Evolutionary conservation across 2,888 invertebrate species (phyloP), one percentile per base, ranked within the genome.

Genomic region (Diloba caeruleocephala): DNA sequence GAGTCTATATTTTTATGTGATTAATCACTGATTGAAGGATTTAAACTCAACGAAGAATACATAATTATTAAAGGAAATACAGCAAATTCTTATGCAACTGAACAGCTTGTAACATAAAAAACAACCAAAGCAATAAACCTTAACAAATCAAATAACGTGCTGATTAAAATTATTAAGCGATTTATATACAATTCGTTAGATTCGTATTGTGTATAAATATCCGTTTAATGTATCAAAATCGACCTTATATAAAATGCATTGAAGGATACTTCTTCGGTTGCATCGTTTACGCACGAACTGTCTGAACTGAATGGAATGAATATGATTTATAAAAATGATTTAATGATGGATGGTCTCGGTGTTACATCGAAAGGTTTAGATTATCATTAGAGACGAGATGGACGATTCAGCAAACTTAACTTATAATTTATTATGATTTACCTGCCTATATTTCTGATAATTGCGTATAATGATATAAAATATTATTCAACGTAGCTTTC

Each of bases 171-270:
- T 71, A 63, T 55, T 54, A 68, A 71, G 51, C 38, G 58, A 57
- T 59, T 76, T 54, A 54, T 54, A 44, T 26, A 66, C 74, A 73
- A 76, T 73, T 73, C 74, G 76, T 73, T 73, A 73, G 71, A 57
- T 57, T 50, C 32, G 55, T 67, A 73, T 73, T 76, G 71, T 67
- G 39, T 59, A 63, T 51, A 69, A 72, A 66, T 58, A 61, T 50
- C 34, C 54, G 46, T 59, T 59, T 73, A 76, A 70, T 61, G 53
- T 55, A 60, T 50, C 34, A 58, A 58, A 57, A 74, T 54, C 48
- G 49, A 44, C 49, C 36, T 53, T 44, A 68, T 44, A 67, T 63
- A 54, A 61, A 74, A 55, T 8, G 33, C 19, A 69, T 64, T 49
- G 44, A 25, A 55, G 46, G 43, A 19, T 21, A 21, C 3, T 21